phyloP scores from a whole-genome alignment of 2,797 vertebrate species.

The Trachurus trachurus region DNA sequence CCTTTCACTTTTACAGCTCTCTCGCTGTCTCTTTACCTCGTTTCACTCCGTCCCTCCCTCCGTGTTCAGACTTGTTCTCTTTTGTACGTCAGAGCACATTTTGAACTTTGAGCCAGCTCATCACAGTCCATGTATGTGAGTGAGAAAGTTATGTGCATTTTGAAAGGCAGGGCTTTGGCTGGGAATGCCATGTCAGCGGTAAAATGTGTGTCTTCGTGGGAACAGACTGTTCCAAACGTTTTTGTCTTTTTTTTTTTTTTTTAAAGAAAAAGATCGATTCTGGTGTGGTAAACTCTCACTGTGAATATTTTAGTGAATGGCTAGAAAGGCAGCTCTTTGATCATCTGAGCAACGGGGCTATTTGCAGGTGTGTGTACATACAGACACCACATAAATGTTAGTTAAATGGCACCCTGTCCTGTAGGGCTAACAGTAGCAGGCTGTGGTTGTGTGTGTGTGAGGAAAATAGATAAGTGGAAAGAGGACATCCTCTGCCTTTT shows the following conservation, averaged over 20 bases:
- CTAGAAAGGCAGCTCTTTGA: not conserved
- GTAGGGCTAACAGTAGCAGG: conserved; percentile 5
- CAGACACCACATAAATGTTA: conserved; percentile 29
- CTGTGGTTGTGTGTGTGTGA: conserved; percentile 19
- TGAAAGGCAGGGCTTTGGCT: conserved; percentile 31
- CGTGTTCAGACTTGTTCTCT: conserved; percentile 76
- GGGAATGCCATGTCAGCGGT: not conserved
- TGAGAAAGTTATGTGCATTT: conserved; percentile 46
- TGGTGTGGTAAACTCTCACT: conserved; percentile 4
- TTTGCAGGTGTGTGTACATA: conserved; percentile 43
- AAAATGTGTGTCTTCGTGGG: conserved; percentile 22
- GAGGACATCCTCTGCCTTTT: conserved; percentile 65
- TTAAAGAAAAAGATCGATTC: conserved; percentile 12
- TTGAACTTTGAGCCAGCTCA: conserved; percentile 79
- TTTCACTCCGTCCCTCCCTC: conserved; percentile 20
- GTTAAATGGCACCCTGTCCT: conserved; percentile 28
- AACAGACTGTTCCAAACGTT: conserved; percentile 30
- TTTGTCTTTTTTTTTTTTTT: not conserved
- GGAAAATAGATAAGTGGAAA: conserved; percentile 32
- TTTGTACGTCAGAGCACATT: conserved; percentile 59
- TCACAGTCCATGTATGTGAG: conserved; percentile 29
- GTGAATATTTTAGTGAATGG: conserved; percentile 8
- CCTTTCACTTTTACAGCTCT: conserved; percentile 28
- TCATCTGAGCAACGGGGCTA: conserved; percentile 15
- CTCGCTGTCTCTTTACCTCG: conserved; percentile 19